Conservation (phyloP, 2,113 vertebrate species). For the Sinosuthora webbiana region DNA sequence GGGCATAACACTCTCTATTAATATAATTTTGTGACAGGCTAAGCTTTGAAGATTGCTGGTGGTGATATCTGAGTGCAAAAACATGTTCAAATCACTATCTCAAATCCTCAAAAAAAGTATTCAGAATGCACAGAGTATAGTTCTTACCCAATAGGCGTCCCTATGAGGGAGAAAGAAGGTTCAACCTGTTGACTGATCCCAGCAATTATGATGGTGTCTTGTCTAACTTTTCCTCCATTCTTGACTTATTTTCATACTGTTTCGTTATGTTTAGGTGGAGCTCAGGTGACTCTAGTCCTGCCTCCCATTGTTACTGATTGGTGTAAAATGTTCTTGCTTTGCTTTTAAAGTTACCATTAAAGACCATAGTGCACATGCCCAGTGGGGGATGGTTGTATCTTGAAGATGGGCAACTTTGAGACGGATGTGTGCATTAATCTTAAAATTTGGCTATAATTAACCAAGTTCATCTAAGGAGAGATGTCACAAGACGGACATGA, state of each 20-base stretch:
- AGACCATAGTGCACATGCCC: rapidly evolving
- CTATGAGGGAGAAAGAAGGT: neutral
- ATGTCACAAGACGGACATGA: too few species aligned
- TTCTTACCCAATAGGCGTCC: neutral
- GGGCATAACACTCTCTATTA: neutral
- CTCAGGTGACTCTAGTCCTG: neutral
- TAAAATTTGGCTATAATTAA: neutral
- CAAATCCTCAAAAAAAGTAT: rapidly evolving
- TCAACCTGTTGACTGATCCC: neutral
- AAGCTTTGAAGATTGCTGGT: rapidly evolving
- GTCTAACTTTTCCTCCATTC: neutral
- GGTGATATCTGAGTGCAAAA: neutral
- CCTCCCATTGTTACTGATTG: neutral
- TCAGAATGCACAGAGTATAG: neutral
- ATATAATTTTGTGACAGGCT: neutral
- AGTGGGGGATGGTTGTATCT: neutral
- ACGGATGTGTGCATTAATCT: neutral
- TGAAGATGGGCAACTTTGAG: neutral
- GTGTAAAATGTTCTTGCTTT: rapidly evolving
- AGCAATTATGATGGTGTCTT: neutral
- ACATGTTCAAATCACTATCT: neutral
- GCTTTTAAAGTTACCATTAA: neutral
- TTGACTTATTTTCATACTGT: neutral
- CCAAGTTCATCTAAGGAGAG: neutral
- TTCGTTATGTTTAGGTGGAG: neutral